These are phyloP conservation scores for Prosapia bicincta DNA, from an alignment of 2,888 invertebrate genomes.

Conservation along the genomic window DNA sequence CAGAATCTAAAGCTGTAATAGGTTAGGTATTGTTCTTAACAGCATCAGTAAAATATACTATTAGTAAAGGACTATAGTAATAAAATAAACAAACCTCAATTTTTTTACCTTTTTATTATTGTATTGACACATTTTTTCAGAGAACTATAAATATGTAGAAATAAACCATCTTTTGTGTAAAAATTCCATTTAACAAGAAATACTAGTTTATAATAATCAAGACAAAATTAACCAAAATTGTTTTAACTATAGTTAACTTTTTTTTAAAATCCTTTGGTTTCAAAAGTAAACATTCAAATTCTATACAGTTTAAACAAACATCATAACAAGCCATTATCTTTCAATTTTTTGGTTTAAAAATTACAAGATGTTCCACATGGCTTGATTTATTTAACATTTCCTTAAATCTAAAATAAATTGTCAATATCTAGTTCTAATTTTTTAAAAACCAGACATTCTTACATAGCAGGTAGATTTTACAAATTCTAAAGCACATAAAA, in stretches of 20 bases:
- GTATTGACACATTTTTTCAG: neutral
- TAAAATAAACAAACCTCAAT: neutral
- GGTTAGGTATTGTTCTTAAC: too few relatives aligned
- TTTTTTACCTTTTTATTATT: neutral
- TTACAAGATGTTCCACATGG: neutral
- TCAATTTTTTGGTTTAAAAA: neutral
- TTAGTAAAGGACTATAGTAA: too few relatives aligned
- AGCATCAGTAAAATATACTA: too few relatives aligned
- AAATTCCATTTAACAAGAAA: neutral
- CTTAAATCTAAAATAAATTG: neutral
- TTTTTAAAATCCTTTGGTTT: neutral
- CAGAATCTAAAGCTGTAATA: too few relatives aligned
- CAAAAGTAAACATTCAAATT: neutral
- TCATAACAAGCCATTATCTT: neutral
- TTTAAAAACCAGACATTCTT: neutral
- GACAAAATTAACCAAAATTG: neutral
- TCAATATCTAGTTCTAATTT: neutral
- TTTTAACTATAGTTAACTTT: conserved; percentile 2
- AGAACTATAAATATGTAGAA: neutral
- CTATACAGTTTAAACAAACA: neutral
- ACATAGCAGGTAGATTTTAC: neutral
- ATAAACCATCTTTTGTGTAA: neutral
- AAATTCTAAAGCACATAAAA: neutral
- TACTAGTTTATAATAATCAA: neutral
- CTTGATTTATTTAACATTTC: neutral